phyloP scores from a whole-genome alignment of 35 echinoderm and acorn worm genomes.

The Strongylocentrotus purpuratus region DNA sequence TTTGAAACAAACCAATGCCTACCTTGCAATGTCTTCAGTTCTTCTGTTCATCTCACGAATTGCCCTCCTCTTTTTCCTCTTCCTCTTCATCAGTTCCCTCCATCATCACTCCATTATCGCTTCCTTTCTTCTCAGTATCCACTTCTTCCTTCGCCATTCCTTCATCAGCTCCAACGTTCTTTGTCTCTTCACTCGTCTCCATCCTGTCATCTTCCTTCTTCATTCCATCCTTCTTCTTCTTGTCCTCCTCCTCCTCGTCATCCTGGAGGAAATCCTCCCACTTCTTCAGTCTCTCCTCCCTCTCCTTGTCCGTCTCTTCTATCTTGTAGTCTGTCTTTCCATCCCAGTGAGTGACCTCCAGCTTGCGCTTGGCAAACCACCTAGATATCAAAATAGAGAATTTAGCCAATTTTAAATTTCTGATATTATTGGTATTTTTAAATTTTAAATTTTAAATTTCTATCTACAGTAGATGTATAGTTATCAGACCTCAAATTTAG shows the following conservation, averaged over 20 bases:
- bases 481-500: too few species aligned
- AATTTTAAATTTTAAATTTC: too few species aligned
- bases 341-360: slow-evolving; percentile 75
- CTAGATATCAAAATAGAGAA: slow-evolving; percentile 14
- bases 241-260: slow-evolving; percentile 45
- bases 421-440: too few species aligned
- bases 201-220: slow-evolving; percentile 32
- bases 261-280: slow-evolving; percentile 88
- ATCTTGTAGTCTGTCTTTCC: slow-evolving; percentile 94
- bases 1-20: neutral
- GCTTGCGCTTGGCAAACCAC: slow-evolving; percentile 87
- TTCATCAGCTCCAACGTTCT: neutral
- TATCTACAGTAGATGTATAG: too few species aligned
- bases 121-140: neutral
- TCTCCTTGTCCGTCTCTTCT: slow-evolving; percentile 92
- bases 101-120: neutral
- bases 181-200: neutral
- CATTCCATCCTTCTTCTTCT: neutral
- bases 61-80: neutral
- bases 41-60: neutral
- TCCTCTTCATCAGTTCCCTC: neutral
- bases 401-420: too few species aligned
- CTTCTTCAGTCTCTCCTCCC: slow-evolving; percentile 81
- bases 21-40: neutral
- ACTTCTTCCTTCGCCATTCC: slow-evolving; percentile 2